Percentiles rank a stretch among this genome's conserved stretches.
Evolutionary conservation across 2,113 vertebrate genomes (phyloP).

Genomic region (Campylomormyrus tamandua): DNA sequence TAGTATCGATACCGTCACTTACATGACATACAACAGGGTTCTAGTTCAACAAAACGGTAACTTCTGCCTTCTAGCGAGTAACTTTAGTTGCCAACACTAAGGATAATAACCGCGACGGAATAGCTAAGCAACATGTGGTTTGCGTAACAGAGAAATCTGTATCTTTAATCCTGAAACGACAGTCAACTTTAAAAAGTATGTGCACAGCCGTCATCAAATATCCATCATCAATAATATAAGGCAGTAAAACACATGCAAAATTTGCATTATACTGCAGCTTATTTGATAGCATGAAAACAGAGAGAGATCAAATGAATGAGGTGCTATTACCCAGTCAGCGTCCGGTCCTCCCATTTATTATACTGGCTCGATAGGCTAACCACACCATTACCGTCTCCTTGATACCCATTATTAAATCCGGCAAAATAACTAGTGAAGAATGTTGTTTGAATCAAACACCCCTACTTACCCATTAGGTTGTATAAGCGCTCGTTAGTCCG

Average conservation of each 20-base stretch:
- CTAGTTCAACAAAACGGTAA: not conserved
- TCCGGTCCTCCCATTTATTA: not conserved
- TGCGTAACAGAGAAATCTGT: not conserved
- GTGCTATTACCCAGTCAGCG: not conserved
- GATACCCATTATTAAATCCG: not conserved
- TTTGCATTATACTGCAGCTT: not conserved
- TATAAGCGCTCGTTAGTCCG: not conserved
- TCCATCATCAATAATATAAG: not conserved
- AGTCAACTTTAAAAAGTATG: not conserved
- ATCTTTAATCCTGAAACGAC: not conserved
- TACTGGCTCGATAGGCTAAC: not conserved
- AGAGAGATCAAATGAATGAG: not conserved
- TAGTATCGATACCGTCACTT: not conserved
- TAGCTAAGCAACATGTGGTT: slow-evolving; percentile 1
- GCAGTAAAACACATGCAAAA: not conserved
- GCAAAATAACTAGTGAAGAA: not conserved
- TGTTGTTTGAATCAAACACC: not conserved
- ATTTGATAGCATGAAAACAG: not conserved
- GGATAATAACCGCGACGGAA: not conserved
- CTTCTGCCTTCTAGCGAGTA: not conserved
- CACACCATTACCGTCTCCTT: not conserved
- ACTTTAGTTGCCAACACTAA: not conserved
- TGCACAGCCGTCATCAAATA: not conserved
- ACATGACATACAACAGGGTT: not conserved
- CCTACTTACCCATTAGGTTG: slow-evolving; percentile 14